Evolutionary conservation across 2,113 vertebrate species (phyloP).

Genomic region (Colinus virginianus): DNA sequence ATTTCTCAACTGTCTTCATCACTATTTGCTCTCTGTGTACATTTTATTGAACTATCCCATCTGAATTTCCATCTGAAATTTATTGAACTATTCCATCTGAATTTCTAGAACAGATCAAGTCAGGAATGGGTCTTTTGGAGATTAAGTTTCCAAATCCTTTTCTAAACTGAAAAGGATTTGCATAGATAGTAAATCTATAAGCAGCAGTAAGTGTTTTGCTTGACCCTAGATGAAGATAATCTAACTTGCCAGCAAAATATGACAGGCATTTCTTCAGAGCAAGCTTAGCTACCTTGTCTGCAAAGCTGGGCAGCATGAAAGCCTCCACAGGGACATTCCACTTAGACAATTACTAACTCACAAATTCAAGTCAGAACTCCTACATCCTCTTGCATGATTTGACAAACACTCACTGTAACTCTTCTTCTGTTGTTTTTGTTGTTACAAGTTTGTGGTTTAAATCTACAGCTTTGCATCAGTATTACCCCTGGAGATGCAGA

Average conservation of each 20-base stretch:
- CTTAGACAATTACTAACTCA: not conserved
- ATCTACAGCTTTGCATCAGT: not conserved
- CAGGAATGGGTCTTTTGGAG: not conserved
- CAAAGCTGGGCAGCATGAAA: not conserved
- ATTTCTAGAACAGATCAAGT: not conserved
- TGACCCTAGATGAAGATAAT: not conserved
- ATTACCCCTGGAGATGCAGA: not conserved
- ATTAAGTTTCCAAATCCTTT: not conserved
- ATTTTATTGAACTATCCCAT: not conserved
- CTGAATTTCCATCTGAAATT: too few species aligned
- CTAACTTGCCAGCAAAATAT: slow-evolving; percentile 2
- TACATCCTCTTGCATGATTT: not conserved
- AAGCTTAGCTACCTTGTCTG: not conserved
- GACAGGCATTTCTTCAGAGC: not conserved
- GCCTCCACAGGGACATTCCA: not conserved
- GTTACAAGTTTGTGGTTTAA: not conserved
- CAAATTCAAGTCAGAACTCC: not conserved
- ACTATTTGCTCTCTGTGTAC: not conserved
- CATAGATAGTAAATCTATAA: not conserved
- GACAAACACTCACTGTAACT: not conserved
- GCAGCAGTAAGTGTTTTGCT: not conserved
- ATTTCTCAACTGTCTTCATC: not conserved
- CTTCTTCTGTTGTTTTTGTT: not conserved
- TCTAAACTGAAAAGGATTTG: not conserved
- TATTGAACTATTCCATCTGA: not conserved